Base-by-base conservation (phyloP, 2,113 vertebrate species). In the Origma solitaria region DNA sequence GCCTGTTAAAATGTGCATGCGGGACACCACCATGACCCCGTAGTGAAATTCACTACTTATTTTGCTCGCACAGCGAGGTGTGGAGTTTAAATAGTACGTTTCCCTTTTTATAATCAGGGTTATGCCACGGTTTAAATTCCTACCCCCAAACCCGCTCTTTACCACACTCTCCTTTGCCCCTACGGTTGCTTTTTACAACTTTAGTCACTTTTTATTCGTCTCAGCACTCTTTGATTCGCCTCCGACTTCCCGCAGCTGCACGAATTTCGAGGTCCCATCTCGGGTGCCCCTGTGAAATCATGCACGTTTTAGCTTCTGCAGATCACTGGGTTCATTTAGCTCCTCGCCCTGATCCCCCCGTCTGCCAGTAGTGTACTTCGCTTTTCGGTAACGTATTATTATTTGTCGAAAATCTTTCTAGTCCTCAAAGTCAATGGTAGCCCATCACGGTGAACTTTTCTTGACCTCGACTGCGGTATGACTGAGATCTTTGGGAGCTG, bases 391-490 rank as follows among this genome's bases (percentile, higher is more conserved):
- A 42, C 11, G 49, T 62, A 28, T 47, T 96, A 86, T 92, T 96
- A 88, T 83, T 97, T 94, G 95, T 40, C 40, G 57, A 87, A 97
- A 96, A 93, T 79, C 65, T 94, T 92, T 90, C 86, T 88, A 68
- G 77, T 79, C 89, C 88, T 22, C 65, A 95, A 96, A 97, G 95
- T 92, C 94, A 71, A 28, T 86, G 88, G 90, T 72, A 45, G 73
- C 90, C 90, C 97, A 95, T 94, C 95, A 64, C 64, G 51, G 72
- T 99, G 98, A 99, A 99, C 98, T 99, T 97, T 97, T 93, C 95
- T 69, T 99, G 98, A 99, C 98, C 98, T 98, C 98, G 56, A 38
- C 88, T 97, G 97, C 97, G 97, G 96, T 96, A 92, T 96, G 97
- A 93, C 97, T 95, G 96, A 90, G 94, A 91, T 98, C 97, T 98